Conservation (phyloP, 2,888 invertebrate genomes). For the Melanotus villosus region DNA sequence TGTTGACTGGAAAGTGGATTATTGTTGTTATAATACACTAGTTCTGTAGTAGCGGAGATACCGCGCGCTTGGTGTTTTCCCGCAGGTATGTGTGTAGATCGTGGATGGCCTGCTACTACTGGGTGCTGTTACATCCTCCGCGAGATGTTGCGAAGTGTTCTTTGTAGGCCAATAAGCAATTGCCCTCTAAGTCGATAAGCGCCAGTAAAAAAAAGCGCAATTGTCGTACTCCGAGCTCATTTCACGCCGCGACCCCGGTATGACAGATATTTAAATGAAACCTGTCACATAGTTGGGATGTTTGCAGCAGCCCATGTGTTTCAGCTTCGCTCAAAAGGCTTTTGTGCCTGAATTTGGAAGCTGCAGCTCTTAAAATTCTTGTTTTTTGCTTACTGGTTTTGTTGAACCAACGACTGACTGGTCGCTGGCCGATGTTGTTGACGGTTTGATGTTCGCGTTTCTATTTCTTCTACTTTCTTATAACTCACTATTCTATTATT, state of each 20-base stretch:
- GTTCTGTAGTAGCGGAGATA: conserved; percentile 55
- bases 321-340: conserved; percentile 52
- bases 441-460: conserved; percentile 36
- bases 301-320: conserved; percentile 56
- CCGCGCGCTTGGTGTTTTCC: conserved; percentile 53
- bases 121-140: conserved; percentile 36
- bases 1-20: conserved; percentile 35
- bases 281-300: conserved; percentile 61
- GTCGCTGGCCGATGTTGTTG: conserved; percentile 46
- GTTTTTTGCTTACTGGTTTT: conserved; percentile 54
- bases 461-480: conserved; percentile 36
- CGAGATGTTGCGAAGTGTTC: conserved; percentile 13
- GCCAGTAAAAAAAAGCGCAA: conserved; percentile 39
- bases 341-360: conserved; percentile 56
- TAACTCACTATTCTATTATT: background rate
- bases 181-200: conserved; percentile 41
- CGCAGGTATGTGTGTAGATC: conserved; percentile 57
- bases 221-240: conserved; percentile 36
- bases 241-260: conserved; percentile 47
- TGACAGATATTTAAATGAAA: conserved; percentile 59
- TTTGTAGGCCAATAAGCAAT: conserved; percentile 42
- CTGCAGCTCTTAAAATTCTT: conserved; percentile 56
- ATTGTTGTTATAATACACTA: conserved; percentile 53
- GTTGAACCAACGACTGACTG: conserved; percentile 44
- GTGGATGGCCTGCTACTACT: conserved; percentile 46